These are phyloP conservation scores for Aphelenchoides fujianensis DNA, from an alignment of 1,140 invertebrate genomes.

Conservation along the genomic window DNA sequence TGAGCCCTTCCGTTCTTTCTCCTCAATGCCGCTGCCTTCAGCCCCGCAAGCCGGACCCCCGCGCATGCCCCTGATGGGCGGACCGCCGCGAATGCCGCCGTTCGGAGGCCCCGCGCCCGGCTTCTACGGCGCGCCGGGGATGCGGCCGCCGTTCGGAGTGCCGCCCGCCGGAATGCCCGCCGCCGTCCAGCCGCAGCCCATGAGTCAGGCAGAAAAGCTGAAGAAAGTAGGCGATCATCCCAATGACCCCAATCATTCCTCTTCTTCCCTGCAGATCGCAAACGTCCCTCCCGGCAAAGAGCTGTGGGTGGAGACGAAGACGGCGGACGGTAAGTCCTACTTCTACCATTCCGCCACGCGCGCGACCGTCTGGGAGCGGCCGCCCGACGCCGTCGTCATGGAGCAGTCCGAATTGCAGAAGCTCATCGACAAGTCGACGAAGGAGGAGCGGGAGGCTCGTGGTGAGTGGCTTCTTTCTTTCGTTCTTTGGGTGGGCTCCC, in stretches of 20 bases:
- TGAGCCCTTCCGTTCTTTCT: no score
- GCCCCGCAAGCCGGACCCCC: not conserved
- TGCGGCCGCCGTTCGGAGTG: slow-evolving; percentile 14
- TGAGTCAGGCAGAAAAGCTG: slow-evolving; percentile 31
- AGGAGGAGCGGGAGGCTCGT: slow-evolving; percentile 41
- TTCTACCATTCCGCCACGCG: slow-evolving; percentile 65
- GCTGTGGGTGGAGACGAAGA: slow-evolving; percentile 66
- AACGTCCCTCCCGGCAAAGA: slow-evolving; percentile 55
- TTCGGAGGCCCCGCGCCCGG: not conserved
- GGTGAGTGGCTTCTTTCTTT: no score
- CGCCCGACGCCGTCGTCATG: slow-evolving; percentile 63
- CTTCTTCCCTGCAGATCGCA: slow-evolving; percentile 27
- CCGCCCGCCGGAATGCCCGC: not conserved
- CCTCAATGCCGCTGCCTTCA: no score
- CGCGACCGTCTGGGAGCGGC: slow-evolving; percentile 65
- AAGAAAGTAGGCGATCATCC: slow-evolving; percentile 22
- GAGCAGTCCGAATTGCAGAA: slow-evolving; percentile 64
- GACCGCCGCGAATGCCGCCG: not conserved
- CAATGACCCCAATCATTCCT: slow-evolving; percentile 1
- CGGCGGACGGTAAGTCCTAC: slow-evolving; percentile 65
- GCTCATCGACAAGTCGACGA: slow-evolving; percentile 39
- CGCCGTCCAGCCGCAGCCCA: slow-evolving; percentile 20
- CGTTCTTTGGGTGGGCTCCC: not conserved
- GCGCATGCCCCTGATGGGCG: not conserved
- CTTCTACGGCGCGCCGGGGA: not conserved